These are phyloP conservation scores for Gallinago nigripennis DNA, from an alignment of 2,797 vertebrate species.

Conservation along the genomic window DNA sequence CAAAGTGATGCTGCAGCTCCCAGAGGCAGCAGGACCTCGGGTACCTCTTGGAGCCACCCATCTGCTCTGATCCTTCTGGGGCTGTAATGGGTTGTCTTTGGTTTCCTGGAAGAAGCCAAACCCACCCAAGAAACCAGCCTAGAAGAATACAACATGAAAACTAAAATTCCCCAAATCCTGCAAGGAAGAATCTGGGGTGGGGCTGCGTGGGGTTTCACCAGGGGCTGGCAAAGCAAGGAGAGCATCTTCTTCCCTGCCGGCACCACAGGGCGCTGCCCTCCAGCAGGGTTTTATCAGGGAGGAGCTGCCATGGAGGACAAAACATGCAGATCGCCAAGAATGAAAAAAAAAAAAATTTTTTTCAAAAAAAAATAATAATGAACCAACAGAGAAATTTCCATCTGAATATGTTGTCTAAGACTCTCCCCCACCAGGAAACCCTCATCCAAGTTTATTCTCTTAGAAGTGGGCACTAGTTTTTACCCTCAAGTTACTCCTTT, in stretches of 20 bases:
- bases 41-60: neutral
- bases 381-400: slow-evolving; percentile 38
- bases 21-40: neutral
- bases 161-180: neutral
- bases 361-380: neutral
- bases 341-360: neutral
- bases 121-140: neutral
- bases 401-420: slow-evolving; percentile 33
- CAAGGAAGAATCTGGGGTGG: neutral
- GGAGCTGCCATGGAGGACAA: neutral
- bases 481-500: slow-evolving; percentile 63
- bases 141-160: neutral
- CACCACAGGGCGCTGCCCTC: neutral
- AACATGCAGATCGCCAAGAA: neutral
- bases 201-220: neutral
- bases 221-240: neutral
- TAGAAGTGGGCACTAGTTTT: slow-evolving; percentile 54
- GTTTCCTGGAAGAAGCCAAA: neutral
- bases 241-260: neutral
- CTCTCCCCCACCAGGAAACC: slow-evolving; percentile 44
- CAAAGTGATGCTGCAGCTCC: neutral
- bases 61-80: neutral
- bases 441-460: slow-evolving; percentile 57
- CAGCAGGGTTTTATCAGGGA: neutral
- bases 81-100: neutral